Evolutionary conservation across 2,797 vertebrate genomes (phyloP), one percentile per base, ranked within the genome.

Genomic region (Alosa sapidissima): DNA sequence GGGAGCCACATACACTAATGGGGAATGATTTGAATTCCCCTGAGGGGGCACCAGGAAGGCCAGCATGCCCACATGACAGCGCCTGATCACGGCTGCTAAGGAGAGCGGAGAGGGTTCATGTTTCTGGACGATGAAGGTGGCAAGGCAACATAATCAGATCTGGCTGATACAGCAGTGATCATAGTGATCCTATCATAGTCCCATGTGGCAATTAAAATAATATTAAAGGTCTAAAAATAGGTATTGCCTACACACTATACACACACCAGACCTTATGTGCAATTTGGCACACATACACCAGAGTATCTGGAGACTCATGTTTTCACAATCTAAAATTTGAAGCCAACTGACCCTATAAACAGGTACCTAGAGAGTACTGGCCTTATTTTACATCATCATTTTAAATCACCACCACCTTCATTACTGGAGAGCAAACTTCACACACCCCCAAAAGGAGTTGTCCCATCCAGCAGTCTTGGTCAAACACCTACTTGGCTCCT

Each of bases 121-220:
- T 78, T 78, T 21, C 41, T 47, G 72, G 72, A 47, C 1, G 72
- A 47, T 78, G 19, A 78, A 36, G 72, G 72, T 78, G 72, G 72
- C 36, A 21, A 78, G 41, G 72, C 41, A 36, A 47, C 41, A 78
- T 47, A 41, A 78, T 78, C 36, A 45, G 72, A 47, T 41, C 41
- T 78, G 72, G 72, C 72, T 78, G 72, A 47, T 78, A 78, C 68
- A 45, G 68, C 68, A 16, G 68, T 45, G 72, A 78, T 78, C 41
- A 47, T 6, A 19, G 41, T 45, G 16, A 78, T 78, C 72, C 72
- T 19, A 78, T 78, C 41, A 19, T 45, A 10, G 72, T 45, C 72
- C 41, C 72, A 78, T 45, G 41, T 21, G 72, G 41, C 72, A 47
- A 78, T 78, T 78, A 47, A 78, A 45, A 78, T 47, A 78, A 47